Conservation (phyloP, 1,140 invertebrate genomes). For the Drosophila setifemur region DNA sequence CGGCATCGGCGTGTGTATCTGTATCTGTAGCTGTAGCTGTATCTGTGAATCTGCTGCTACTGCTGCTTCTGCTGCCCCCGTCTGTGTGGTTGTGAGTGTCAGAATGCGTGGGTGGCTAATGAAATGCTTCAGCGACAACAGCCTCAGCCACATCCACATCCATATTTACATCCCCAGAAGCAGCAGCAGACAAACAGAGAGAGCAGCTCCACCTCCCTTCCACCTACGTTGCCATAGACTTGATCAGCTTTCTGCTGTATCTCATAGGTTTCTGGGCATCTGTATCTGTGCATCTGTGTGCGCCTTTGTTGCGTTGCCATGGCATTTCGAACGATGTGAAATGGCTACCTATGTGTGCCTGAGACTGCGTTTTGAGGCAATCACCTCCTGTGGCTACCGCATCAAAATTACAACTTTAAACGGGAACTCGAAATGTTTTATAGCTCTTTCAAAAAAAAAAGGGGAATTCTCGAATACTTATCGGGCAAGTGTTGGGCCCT, state of each 20-base stretch:
- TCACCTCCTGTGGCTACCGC: constrained; percentile 14
- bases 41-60: constrained; percentile 8
- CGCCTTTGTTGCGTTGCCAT: constrained; percentile 57
- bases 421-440: no score
- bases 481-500: background rate
- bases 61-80: background rate
- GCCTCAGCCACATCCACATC: constrained; percentile 47
- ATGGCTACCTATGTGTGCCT: constrained; percentile 29
- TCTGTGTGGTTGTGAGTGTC: constrained; percentile 35
- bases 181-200: constrained; percentile 17
- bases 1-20: constrained; percentile 6
- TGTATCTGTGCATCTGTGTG: constrained; percentile 28
- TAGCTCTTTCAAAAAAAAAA: no score
- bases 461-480: background rate
- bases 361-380: constrained; percentile 6
- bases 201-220: constrained; percentile 5
- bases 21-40: constrained; percentile 9
- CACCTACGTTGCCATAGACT: constrained; percentile 29
- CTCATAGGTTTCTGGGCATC: background rate
- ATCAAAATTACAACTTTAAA: no score
- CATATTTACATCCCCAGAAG: constrained; percentile 18
- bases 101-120: constrained; percentile 73
- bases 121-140: constrained; percentile 75
- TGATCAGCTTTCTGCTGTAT: constrained; percentile 57
- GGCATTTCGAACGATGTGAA: constrained; percentile 45